phyloP scores from a whole-genome alignment of 1,140 invertebrate species.

The Penaeus indicus region DNA sequence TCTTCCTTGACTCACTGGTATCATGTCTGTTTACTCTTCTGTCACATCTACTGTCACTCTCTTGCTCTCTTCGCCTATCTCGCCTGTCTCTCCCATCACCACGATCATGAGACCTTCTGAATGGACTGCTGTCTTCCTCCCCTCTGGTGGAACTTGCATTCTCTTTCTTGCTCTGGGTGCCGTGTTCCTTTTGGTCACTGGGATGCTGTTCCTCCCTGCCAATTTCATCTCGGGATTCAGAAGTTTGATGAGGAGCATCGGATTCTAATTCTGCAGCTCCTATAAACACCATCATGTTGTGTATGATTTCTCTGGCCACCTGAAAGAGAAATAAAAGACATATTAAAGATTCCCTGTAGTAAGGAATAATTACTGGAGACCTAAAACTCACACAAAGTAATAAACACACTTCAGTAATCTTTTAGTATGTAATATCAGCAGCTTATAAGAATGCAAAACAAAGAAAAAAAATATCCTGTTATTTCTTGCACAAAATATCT shows the following conservation, averaged over 20 bases:
- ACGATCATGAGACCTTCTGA: too few relatives aligned
- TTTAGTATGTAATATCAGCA: too few relatives aligned
- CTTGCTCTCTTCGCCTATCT: conserved; percentile 2
- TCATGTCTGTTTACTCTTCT: neutral
- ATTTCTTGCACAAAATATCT: too few relatives aligned
- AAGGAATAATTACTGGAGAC: too few relatives aligned
- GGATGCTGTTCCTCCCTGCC: neutral
- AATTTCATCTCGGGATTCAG: neutral
- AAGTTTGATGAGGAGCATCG: neutral
- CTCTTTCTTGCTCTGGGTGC: neutral
- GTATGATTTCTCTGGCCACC: conserved; percentile 45
- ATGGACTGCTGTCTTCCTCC: too few relatives aligned
- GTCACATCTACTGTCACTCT: neutral
- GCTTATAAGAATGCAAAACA: too few relatives aligned
- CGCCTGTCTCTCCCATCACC: too few relatives aligned
- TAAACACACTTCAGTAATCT: too few relatives aligned
- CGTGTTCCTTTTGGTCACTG: neutral
- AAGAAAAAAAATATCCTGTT: too few relatives aligned
- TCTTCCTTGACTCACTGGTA: neutral
- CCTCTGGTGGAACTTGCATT: too few relatives aligned
- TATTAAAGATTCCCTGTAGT: neutral
- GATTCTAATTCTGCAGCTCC: conserved; percentile 20
- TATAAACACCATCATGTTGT: conserved; percentile 44
- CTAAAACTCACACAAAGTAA: too few relatives aligned
- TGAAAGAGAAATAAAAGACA: neutral